Base-by-base conservation (phyloP, 2,113 vertebrate species). In the Blennius ocellaris region DNA sequence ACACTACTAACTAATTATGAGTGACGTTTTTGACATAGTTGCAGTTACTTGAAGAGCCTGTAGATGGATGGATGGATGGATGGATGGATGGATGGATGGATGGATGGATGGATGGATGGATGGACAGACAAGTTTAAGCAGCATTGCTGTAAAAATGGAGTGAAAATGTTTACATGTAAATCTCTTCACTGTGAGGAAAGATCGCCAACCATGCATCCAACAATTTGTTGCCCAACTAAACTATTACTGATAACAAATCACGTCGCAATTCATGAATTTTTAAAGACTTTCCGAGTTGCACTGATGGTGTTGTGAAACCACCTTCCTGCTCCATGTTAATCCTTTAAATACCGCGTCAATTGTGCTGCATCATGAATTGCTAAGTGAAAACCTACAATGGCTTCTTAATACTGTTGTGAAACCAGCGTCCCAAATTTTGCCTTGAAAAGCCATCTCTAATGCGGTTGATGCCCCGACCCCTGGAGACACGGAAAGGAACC, bases 381-480 rank as follows among this genome's bases (percentile, higher is more conserved):
- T 2, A 30, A 30, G 21, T 30, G 36, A 51, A 73, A 65, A 55
- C 54, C 58, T 48, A 39, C 21, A 39, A 16, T 9, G 11, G n/a
- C 40, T 80, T 45, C 30, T 66, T 73, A 61, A 65, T 59, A 30
- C 44, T 11, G 16, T 39, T 65, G 37, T 47, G 44, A 65, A 73
- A 78, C 6, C 3, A 58, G 12, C 41, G 75, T 60, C 85, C 81
- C 72, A 43, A 43, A 77, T 73, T 80, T 63, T 11, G 7, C 45
- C 8, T 44, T 78, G 62, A 54, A 50, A 55, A 71, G 58, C 53
- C 59, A 44, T 12, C 0, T n/a, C 59, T 72, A 45, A 61, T 71
- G 76, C 17, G 52, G 58, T 65, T 0, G 21, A 69, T 37, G 60
- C 14, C 72, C 15, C 2, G 30, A 80, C 56, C 73, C 39, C 0